phyloP scores from a whole-genome alignment of 2,113 vertebrate genomes.

The Labeo rohita region DNA sequence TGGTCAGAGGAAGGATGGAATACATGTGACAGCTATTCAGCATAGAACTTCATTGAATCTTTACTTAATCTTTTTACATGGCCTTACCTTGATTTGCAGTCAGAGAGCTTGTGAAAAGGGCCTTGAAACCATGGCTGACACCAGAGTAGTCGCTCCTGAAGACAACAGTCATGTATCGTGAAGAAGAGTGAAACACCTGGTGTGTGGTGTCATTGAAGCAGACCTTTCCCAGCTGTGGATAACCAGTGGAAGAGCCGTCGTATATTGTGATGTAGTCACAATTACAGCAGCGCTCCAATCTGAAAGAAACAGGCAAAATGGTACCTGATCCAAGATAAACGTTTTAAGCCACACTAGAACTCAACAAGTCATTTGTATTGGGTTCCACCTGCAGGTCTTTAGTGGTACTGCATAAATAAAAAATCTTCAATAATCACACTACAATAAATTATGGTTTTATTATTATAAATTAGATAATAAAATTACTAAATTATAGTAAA shows the following conservation, averaged over 20 bases:
- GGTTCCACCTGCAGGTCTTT: not conserved
- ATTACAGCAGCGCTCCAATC: conserved; percentile 82
- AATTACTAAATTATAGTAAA: too few species aligned
- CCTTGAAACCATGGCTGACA: conserved; percentile 71
- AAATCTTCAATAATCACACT: too few species aligned
- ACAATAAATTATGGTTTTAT: too few species aligned
- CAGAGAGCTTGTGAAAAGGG: conserved; percentile 68
- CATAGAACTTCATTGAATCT: not conserved
- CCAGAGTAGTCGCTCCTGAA: conserved; percentile 70
- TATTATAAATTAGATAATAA: too few species aligned
- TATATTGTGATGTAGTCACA: conserved; percentile 83
- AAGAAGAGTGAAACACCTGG: conserved; percentile 70
- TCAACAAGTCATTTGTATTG: not conserved
- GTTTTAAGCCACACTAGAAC: not conserved
- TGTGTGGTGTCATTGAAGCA: conserved; percentile 60
- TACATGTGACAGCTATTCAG: not conserved
- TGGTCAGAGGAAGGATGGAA: not conserved
- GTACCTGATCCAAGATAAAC: not conserved
- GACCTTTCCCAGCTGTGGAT: conserved; percentile 64
- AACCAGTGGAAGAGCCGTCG: conserved; percentile 71
- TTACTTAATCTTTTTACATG: too few species aligned
- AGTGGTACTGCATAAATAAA: not conserved
- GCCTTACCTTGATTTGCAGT: conserved; percentile 62
- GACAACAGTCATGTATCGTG: conserved; percentile 74
- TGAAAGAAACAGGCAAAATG: conserved; percentile 54